Evolutionary conservation across 2,113 vertebrate genomes (phyloP).

Genomic region (Alaudala cheleensis): DNA sequence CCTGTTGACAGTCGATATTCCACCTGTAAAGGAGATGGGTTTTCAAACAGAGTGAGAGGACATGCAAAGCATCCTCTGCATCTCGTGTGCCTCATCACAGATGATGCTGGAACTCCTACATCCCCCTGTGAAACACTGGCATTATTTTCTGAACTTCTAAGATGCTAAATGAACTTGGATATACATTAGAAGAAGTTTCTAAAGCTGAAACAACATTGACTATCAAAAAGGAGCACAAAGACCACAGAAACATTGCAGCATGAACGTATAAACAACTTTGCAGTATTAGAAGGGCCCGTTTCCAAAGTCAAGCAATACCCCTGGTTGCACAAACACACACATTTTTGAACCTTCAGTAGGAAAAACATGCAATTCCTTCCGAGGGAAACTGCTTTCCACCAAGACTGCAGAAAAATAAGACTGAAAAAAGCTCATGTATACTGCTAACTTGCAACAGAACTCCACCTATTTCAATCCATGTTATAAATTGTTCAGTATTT

Average conservation of each 20-base stretch:
- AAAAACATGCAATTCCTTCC: background rate
- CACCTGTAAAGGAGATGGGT: background rate
- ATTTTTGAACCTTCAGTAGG: background rate
- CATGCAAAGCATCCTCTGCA: background rate
- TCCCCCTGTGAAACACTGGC: background rate
- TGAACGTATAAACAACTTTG: rapidly evolving
- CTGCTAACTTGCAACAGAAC: background rate
- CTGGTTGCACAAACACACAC: background rate
- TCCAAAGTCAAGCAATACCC: background rate
- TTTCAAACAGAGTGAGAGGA: background rate
- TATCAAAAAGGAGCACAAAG: background rate
- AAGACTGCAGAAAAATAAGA: background rate
- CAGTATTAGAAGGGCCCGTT: background rate
- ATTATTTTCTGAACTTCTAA: background rate
- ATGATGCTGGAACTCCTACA: background rate
- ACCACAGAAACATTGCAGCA: rapidly evolving
- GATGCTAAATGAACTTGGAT: background rate
- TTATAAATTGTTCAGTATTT: background rate
- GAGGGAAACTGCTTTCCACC: background rate
- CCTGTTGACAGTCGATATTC: background rate
- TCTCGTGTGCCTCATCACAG: background rate
- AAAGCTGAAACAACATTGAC: background rate
- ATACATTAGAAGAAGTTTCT: background rate
- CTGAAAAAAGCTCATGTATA: background rate
- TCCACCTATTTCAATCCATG: background rate